phyloP scores from a whole-genome alignment of 2,888 invertebrate species.

The Nomada goodeniana region DNA sequence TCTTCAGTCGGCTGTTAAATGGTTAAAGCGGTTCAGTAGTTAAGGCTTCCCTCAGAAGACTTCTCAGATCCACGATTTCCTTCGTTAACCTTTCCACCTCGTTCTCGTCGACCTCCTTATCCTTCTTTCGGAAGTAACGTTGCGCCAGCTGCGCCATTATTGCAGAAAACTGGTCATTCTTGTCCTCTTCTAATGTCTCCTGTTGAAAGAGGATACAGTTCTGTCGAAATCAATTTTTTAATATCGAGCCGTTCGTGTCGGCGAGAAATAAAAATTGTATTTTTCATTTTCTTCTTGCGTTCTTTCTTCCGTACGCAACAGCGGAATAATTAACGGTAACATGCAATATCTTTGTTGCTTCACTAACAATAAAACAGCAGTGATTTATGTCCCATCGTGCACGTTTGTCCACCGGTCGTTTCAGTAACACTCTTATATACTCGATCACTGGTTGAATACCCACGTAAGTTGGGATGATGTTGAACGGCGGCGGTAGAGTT shows the following conservation, averaged over 20 bases:
- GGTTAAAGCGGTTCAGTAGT: slow-evolving; percentile 35
- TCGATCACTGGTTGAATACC: slow-evolving; percentile 85
- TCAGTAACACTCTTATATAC: slow-evolving; percentile 84
- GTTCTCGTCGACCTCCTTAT: slow-evolving; percentile 77
- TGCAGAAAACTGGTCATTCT: slow-evolving; percentile 85
- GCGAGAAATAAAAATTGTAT: too few relatives aligned
- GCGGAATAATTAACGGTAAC: too few relatives aligned
- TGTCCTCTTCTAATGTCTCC: slow-evolving; percentile 82
- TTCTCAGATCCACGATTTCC: slow-evolving; percentile 83
- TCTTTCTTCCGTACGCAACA: too few relatives aligned
- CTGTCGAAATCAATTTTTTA: background rate
- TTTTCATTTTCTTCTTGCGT: too few relatives aligned
- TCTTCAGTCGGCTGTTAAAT: slow-evolving; percentile 41
- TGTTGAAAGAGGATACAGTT: slow-evolving; percentile 57
- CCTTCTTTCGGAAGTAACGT: slow-evolving; percentile 87
- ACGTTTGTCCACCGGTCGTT: slow-evolving; percentile 79
- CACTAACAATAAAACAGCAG: slow-evolving; percentile 84
- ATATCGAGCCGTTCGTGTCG: too few relatives aligned
- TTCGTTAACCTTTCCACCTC: slow-evolving; percentile 85
- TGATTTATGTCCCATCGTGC: slow-evolving; percentile 85
- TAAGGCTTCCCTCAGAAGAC: slow-evolving; percentile 74
- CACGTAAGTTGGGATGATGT: slow-evolving; percentile 87
- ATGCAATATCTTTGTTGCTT: too few relatives aligned
- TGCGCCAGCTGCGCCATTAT: slow-evolving; percentile 87
- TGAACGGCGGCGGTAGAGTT: slow-evolving; percentile 89